phyloP scores from a whole-genome alignment of 2,797 vertebrate genomes.

The Tadarida brasiliensis region DNA sequence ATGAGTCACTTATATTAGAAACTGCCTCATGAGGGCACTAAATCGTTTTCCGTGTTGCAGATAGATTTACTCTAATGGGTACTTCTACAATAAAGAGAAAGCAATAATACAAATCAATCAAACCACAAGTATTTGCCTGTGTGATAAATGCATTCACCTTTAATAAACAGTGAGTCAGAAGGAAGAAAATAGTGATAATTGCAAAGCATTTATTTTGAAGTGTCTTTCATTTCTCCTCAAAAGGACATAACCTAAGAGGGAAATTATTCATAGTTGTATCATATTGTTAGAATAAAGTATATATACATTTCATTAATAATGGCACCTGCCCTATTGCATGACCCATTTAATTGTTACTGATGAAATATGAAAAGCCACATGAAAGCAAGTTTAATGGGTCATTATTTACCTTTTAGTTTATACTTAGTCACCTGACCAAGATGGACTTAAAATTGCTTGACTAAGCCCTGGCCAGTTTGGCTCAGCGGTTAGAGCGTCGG shows the following conservation, averaged over 20 bases:
- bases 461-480: too few relatives aligned
- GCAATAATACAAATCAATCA: slow-evolving; percentile 50
- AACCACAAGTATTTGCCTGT: slow-evolving; percentile 15
- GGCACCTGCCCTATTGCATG: not conserved
- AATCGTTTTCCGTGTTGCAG: slow-evolving; percentile 51
- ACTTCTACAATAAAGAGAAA: slow-evolving; percentile 57
- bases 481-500: too few relatives aligned
- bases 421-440: not conserved
- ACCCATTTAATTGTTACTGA: slow-evolving; percentile 42
- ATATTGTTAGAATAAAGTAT: slow-evolving; percentile 31
- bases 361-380: slow-evolving; percentile 35
- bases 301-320: slow-evolving; percentile 60
- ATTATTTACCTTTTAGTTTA: slow-evolving; percentile 58
- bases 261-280: slow-evolving; percentile 56
- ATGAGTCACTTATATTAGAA: slow-evolving; percentile 54
- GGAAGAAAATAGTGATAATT: slow-evolving; percentile 7
- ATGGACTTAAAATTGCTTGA: not conserved
- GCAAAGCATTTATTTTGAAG: slow-evolving; percentile 56
- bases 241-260: slow-evolving; percentile 23
- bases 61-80: slow-evolving; percentile 39
- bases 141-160: slow-evolving; percentile 38
- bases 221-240: slow-evolving; percentile 56
- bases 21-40: not conserved
- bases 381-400: slow-evolving; percentile 41
- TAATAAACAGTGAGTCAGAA: slow-evolving; percentile 57